Evolutionary conservation across 2,113 vertebrate species (phyloP).

Genomic region (Tonatia bakeri): DNA sequence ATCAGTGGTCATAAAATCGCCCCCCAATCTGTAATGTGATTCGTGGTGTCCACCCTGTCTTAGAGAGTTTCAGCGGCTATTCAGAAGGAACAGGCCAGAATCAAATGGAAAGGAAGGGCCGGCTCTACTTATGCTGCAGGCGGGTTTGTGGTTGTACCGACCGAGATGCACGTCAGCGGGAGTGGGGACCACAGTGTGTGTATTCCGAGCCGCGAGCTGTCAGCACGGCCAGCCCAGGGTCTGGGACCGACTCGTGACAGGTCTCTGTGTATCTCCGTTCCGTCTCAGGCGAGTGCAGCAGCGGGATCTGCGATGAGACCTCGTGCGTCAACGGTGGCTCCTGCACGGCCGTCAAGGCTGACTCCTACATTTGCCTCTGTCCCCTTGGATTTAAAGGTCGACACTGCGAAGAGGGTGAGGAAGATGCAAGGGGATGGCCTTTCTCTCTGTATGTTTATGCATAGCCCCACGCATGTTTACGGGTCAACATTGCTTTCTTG

Average conservation of each 20-base stretch:
- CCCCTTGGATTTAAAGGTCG: conserved; percentile 92
- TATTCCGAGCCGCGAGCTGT: neutral
- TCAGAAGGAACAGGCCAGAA: neutral
- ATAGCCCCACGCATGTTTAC: neutral
- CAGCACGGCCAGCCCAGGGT: neutral
- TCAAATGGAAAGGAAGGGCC: neutral
- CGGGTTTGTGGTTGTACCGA: neutral
- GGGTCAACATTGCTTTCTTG: neutral
- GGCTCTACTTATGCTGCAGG: neutral
- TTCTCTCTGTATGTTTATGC: neutral
- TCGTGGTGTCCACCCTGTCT: conserved; percentile 5
- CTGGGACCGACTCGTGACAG: neutral
- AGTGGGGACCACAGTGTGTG: neutral
- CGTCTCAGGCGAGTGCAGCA: conserved; percentile 91
- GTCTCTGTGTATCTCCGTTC: neutral
- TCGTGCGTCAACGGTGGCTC: conserved; percentile 89
- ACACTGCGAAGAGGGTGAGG: conserved; percentile 94
- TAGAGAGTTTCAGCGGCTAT: neutral
- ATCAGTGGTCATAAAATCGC: neutral
- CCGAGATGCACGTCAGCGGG: neutral
- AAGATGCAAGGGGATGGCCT: neutral
- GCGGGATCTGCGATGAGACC: conserved; percentile 88
- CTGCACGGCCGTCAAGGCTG: conserved; percentile 87
- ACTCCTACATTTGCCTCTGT: conserved; percentile 94
- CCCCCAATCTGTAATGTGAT: neutral